Base-by-base conservation (phyloP, 2,797 vertebrate species). In the Coendou prehensilis region DNA sequence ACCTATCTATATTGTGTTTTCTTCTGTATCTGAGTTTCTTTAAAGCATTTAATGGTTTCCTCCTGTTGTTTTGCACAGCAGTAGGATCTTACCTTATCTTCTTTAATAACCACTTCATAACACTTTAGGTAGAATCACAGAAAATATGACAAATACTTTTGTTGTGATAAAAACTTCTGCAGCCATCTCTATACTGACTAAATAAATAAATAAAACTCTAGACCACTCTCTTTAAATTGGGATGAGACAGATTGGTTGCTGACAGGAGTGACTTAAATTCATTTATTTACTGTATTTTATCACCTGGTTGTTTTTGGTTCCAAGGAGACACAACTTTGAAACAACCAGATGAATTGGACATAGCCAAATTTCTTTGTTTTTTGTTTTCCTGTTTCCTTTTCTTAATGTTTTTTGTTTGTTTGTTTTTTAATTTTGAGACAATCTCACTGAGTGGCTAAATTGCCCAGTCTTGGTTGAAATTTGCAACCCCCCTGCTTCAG, bases 231-330 rank as follows among this genome's bases (percentile, higher is more conserved):
- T 75, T 90, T 73, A 89, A 85, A 86, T 63, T 69, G 59, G 5
- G 28, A 76, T 91, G 2, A 87, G 17, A 67, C 33, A 85, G 54
- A 81, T 67, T 75, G 71, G 20, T 89, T 87, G 69, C 37, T 94
- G 69, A 59, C 4, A 71, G 17, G 18, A 71, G 13, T 78, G 10
- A 67, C 7, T 73, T 91, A 54, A 80, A 94, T 87, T 69, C 4
- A 33, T 33, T 80, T 85, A 69, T 64, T 89, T 79, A 33, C 63
- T 52, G 4, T 85, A 57, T 87, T 63, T 93, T 87, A 81, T 88
- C 2, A 93, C 50, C 17, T 92, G 1, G 0, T 63, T 95, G 30
- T 37, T 83, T 78, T 83, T 76, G 23, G 26, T 23, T 8, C 37
- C 63, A 81, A 69, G 26, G 91, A 89, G 22, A 83, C 2, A 87